These are phyloP conservation scores for Myodes glareolus DNA, from an alignment of 2,113 vertebrate genomes.

Conservation along the genomic window DNA sequence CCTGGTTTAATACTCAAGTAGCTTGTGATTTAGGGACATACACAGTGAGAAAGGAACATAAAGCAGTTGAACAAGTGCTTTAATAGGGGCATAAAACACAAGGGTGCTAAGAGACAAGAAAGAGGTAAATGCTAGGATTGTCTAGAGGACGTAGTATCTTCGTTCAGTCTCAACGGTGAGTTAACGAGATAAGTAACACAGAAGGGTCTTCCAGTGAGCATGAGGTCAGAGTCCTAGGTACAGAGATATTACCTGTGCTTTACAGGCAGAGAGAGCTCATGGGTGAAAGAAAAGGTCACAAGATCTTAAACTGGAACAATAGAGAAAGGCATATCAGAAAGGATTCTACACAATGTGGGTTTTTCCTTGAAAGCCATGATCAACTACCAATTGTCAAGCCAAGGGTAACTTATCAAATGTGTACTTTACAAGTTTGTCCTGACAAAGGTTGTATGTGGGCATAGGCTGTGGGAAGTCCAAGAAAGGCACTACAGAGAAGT, in stretches of 20 bases:
- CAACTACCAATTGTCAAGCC: background rate
- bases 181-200: background rate
- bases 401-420: background rate
- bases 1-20: background rate
- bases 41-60: background rate
- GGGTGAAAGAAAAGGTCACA: background rate
- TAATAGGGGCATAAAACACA: background rate
- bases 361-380: conserved; percentile 12
- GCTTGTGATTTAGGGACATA: background rate
- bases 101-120: background rate
- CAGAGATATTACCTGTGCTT: background rate
- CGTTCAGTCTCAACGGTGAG: background rate
- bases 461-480: background rate
- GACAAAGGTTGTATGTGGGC: background rate
- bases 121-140: background rate
- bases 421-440: conserved; percentile 14
- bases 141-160: background rate
- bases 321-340: background rate
- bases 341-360: background rate
- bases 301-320: background rate
- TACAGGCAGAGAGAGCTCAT: background rate
- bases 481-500: background rate
- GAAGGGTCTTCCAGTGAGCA: background rate
- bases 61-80: background rate
- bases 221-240: background rate